Evolutionary conservation across 2,888 invertebrate species (phyloP), one percentile per base, ranked within the genome.

Genomic region (Polymixis flavicincta): DNA sequence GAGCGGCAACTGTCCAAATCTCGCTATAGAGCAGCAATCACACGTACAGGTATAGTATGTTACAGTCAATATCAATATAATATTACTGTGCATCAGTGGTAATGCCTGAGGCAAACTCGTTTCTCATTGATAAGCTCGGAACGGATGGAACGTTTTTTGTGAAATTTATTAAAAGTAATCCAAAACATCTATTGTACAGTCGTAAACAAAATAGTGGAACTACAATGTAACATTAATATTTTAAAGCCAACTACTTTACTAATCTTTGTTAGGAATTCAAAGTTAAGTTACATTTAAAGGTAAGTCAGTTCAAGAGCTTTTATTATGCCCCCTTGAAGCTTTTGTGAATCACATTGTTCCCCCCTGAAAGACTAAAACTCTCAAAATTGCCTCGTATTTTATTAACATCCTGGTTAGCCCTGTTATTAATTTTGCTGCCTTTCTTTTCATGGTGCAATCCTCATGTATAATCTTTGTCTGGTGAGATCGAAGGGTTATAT

Each of bases 151-250:
- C 68, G 68, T 70, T 87, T 85, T 85, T 85, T 87, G 67, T 80
- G 66, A 74, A 76, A 82, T 76, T 82, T 84, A 85, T 74, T 85
- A 77, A 74, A 85, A 85, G 87, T 83, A 80, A 82, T 85, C 73
- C 73, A 75, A 86, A 82, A 85, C 72, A 69, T 69, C 67, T 69
- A 54, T 60, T 59, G 82, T 84, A 85, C 85, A 79, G 48, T 71
- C 70, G 60, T 42, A 1, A 17, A 28, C 60, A 45, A 50, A 64
- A 60, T 52, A 13, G 17, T 0, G 13, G n/a, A 57, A 25, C 48
- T 64, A 76, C 50, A 59, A 48, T 69, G 63, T 65, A 37, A 37
- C 17, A 8, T 9, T n/a, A 19, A n/a, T 13, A 28, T 1, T 70
- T 17, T 42, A 28, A 28, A 19, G 37, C 7, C 0, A 59, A 25